phyloP scores from a whole-genome alignment of 2,888 invertebrate genomes.

The Conistra vaccinii region DNA sequence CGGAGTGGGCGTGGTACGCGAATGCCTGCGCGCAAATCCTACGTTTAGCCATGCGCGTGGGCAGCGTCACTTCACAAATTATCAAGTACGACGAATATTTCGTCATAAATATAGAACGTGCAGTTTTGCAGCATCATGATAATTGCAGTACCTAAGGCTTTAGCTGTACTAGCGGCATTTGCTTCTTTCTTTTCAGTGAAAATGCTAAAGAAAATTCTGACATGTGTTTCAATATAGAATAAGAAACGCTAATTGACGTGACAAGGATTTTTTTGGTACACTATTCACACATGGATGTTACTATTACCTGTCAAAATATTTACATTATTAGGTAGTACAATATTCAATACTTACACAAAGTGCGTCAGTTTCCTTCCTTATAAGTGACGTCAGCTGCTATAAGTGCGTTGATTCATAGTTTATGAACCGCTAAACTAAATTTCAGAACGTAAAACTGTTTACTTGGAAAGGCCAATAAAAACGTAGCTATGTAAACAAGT shows the following conservation, averaged over 20 bases:
- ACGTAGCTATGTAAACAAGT: constrained; percentile 22
- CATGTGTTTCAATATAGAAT: not conserved
- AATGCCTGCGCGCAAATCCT: constrained; percentile 64
- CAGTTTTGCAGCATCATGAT: constrained; percentile 47
- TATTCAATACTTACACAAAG: not conserved
- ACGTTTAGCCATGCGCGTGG: constrained; percentile 63
- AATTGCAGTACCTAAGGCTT: constrained; percentile 30
- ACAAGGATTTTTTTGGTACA: not conserved
- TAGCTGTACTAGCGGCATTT: not conserved
- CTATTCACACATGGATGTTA: not conserved
- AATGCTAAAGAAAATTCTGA: not conserved
- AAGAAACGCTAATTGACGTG: no score
- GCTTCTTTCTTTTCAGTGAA: not conserved
- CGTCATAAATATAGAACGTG: constrained; percentile 30
- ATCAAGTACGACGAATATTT: constrained; percentile 56
- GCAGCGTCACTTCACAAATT: constrained; percentile 62
- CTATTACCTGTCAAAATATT: constrained; percentile 21
- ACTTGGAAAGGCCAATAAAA: constrained; percentile 20
- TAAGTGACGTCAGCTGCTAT: constrained; percentile 42
- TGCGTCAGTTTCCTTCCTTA: constrained; percentile 63
- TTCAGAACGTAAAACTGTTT: constrained; percentile 35
- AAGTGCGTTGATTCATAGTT: constrained; percentile 58
- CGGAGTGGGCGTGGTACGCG: constrained; percentile 62
- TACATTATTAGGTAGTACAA: constrained; percentile 4
- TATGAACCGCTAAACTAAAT: constrained; percentile 35